phyloP scores from a whole-genome alignment of 2,888 invertebrate species.

The Lithosia quadra region DNA sequence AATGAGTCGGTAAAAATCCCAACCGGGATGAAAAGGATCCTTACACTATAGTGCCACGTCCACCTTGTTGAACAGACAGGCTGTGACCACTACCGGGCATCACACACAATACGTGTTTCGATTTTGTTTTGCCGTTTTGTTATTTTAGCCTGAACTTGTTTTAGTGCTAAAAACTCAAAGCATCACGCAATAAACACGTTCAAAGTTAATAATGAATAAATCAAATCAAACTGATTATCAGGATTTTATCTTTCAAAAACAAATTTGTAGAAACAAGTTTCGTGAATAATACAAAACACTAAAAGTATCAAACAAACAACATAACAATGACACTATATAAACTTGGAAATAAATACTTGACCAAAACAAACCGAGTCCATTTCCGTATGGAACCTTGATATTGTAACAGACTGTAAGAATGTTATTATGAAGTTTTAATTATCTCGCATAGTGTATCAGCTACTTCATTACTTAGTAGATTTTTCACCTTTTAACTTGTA shows the following conservation, averaged over 20 bases:
- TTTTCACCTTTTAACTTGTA: not conserved
- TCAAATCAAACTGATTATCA: not conserved
- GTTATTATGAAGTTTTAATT: not conserved
- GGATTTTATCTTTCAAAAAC: not conserved
- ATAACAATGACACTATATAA: too few relatives aligned
- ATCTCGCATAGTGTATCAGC: not conserved
- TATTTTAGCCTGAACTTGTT: not conserved
- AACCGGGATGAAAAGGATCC: not conserved
- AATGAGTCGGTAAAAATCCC: not conserved
- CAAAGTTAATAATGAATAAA: not conserved
- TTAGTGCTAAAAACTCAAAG: not conserved
- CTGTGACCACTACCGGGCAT: not conserved
- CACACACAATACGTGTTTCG: not conserved
- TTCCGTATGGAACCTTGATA: not conserved
- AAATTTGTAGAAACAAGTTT: not conserved
- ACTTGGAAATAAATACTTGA: not conserved
- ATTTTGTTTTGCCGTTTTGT: not conserved
- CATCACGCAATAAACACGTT: not conserved
- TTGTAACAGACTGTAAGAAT: not conserved
- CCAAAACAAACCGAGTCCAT: constrained; percentile 2
- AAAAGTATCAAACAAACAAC: too few relatives aligned
- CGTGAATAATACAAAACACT: too few relatives aligned
- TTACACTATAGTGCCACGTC: not conserved
- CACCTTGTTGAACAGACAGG: not conserved
- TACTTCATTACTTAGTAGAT: not conserved